Conservation (phyloP, 2,797 vertebrate genomes). For the Diplodus sargus region DNA sequence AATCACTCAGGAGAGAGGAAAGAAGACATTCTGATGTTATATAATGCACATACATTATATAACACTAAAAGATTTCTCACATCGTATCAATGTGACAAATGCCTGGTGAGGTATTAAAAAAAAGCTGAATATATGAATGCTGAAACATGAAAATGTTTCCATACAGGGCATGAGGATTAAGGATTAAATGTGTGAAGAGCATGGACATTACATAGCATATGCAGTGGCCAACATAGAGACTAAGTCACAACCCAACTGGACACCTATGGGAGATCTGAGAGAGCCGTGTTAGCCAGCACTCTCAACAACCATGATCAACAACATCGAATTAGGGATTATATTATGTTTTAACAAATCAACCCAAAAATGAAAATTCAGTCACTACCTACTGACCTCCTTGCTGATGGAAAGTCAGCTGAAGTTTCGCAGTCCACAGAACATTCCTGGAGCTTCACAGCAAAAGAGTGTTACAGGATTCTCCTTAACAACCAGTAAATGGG, state of each 20-base stretch:
- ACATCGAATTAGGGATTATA: background rate
- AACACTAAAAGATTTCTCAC: background rate
- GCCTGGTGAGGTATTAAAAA: background rate
- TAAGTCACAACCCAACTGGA: background rate
- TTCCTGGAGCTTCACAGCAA: too few relatives aligned
- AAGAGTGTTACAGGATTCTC: too few relatives aligned
- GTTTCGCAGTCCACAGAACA: too few relatives aligned
- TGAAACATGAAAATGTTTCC: background rate
- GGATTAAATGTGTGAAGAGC: background rate
- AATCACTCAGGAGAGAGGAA: background rate
- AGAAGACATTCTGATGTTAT: background rate
- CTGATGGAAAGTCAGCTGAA: too few relatives aligned
- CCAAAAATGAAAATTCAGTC: too few relatives aligned
- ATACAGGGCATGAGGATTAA: too few relatives aligned
- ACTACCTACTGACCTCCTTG: too few relatives aligned
- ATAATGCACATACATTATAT: background rate
- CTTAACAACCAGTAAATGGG: too few relatives aligned
- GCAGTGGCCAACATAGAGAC: background rate
- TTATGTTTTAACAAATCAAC: too few relatives aligned
- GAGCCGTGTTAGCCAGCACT: too few relatives aligned
- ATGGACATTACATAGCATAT: background rate
- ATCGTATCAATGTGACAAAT: background rate
- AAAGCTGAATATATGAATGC: background rate
- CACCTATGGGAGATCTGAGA: too few relatives aligned
- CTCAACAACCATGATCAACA: background rate